A percentile compares a stretch with the other conserved stretches of the same genome.
phyloP scores from a whole-genome alignment of 2,888 invertebrate genomes.

The Hirtodrosophila trivittata region DNA sequence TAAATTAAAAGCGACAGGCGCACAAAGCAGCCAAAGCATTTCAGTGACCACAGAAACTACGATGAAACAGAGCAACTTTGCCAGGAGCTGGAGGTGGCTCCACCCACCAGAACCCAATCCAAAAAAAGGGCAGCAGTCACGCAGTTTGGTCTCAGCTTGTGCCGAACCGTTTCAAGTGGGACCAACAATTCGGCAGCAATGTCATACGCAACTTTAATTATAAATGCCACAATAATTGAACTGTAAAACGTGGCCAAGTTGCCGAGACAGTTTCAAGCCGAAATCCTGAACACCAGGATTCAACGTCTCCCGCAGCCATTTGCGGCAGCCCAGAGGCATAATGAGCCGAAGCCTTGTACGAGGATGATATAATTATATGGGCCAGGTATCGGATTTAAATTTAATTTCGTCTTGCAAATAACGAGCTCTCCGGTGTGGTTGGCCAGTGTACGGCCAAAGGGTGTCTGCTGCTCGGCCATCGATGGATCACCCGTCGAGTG shows the following conservation, averaged over 20 bases:
- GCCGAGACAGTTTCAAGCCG: conserved; percentile 3
- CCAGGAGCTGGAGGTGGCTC: too few species aligned
- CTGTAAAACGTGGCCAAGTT: conserved; percentile 41
- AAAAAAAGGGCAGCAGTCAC: conserved; percentile 25
- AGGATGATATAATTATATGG: conserved; percentile 20
- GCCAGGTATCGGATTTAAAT: conserved; percentile 14
- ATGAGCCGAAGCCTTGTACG: too few species aligned
- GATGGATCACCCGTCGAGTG: not conserved
- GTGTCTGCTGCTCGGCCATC: not conserved
- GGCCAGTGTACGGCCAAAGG: not conserved
- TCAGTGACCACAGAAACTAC: conserved; percentile 62
- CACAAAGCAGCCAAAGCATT: conserved; percentile 53
- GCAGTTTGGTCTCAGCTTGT: conserved; percentile 8
- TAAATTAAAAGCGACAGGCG: conserved; percentile 67
- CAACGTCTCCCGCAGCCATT: too few species aligned
- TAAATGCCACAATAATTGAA: conserved; percentile 64
- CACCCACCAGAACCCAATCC: not conserved
- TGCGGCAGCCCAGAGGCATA: conserved; percentile 16
- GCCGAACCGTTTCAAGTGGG: conserved; percentile 1
- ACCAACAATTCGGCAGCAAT: conserved; percentile 42
- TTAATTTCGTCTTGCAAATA: conserved; percentile 24
- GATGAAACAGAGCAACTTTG: conserved; percentile 12
- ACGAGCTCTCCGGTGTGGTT: conserved; percentile 42
- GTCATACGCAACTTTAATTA: conserved; percentile 68
- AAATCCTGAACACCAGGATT: not conserved